Evolutionary conservation across 2,797 vertebrate genomes (phyloP).

Genomic region (Aulostomus chinensis): DNA sequence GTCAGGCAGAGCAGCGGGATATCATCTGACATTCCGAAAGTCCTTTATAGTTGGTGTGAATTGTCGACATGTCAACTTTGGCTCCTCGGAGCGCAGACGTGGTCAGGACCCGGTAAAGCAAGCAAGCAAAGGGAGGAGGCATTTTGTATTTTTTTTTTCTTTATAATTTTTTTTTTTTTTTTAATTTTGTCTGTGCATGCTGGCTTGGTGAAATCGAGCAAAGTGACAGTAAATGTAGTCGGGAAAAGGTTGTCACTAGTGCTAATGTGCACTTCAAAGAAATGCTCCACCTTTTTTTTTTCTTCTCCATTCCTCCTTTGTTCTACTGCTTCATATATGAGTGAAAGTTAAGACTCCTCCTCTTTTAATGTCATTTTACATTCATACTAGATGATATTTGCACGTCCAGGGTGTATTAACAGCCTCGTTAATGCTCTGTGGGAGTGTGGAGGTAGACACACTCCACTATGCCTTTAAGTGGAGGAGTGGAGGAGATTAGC

Average conservation of each 20-base stretch:
- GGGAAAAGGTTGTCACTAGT: too few species aligned
- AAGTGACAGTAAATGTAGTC: conserved; percentile 65
- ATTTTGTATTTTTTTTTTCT: conserved; percentile 78
- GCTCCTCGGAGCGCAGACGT: conserved; percentile 75
- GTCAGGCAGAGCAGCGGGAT: conserved; percentile 32
- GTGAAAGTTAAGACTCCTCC: conserved; percentile 23
- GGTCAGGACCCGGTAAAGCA: conserved; percentile 72
- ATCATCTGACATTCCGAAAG: conserved; percentile 67
- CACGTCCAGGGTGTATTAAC: conserved; percentile 16
- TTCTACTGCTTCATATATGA: conserved; percentile 43
- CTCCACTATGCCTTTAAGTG: conserved; percentile 78
- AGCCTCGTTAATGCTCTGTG: conserved; percentile 17
- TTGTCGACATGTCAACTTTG: conserved; percentile 81
- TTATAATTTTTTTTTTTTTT: too few species aligned
- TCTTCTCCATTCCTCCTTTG: conserved; percentile 56
- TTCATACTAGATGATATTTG: too few species aligned
- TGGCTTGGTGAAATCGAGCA: conserved; percentile 58
- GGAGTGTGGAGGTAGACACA: conserved; percentile 44
- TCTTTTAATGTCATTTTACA: conserved; percentile 3
- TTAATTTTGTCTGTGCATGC: too few species aligned
- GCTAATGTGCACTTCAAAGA: too few species aligned
- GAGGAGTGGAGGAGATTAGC: conserved; percentile 80
- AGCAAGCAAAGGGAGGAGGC: conserved; percentile 63
- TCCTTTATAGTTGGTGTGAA: conserved; percentile 69
- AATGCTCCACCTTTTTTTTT: conserved; percentile 44